phyloP scores from a whole-genome alignment of 2,888 invertebrate species.

The Ichneumoninae sp. region DNA sequence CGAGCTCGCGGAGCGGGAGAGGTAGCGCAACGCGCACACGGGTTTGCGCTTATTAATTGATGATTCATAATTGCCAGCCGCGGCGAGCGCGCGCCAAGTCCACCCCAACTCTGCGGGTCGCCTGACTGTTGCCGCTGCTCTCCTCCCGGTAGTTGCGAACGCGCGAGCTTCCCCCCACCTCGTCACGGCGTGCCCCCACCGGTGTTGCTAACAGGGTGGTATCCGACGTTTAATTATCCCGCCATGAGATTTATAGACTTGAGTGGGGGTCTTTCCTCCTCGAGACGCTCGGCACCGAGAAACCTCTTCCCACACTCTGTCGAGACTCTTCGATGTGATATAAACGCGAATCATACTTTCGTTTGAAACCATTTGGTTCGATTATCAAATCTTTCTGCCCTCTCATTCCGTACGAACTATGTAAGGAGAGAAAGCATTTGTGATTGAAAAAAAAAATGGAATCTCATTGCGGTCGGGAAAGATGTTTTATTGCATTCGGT shows the following conservation, averaged over 20 bases:
- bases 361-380: background rate
- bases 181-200: conserved; percentile 46
- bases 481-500: no score
- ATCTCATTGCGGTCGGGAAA: no score
- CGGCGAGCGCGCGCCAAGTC: conserved; percentile 44
- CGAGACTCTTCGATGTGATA: conserved; percentile 37
- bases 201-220: conserved; percentile 76
- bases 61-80: conserved; percentile 78
- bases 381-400: background rate
- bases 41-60: conserved; percentile 77
- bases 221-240: conserved; percentile 78
- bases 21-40: conserved; percentile 19
- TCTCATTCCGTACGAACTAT: no score
- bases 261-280: conserved; percentile 53
- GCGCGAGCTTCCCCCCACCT: conserved; percentile 43
- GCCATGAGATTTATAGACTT: conserved; percentile 76
- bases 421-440: no score
- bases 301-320: conserved; percentile 22
- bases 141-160: conserved; percentile 69
- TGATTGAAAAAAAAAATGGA: no score
- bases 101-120: conserved; percentile 31
- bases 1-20: background rate
- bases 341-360: conserved; percentile 7
- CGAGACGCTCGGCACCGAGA: conserved; percentile 38
- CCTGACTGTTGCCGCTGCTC: conserved; percentile 70